phyloP scores from a whole-genome alignment of 2,888 invertebrate genomes.

The Hirtodrosophila cameraria region DNA sequence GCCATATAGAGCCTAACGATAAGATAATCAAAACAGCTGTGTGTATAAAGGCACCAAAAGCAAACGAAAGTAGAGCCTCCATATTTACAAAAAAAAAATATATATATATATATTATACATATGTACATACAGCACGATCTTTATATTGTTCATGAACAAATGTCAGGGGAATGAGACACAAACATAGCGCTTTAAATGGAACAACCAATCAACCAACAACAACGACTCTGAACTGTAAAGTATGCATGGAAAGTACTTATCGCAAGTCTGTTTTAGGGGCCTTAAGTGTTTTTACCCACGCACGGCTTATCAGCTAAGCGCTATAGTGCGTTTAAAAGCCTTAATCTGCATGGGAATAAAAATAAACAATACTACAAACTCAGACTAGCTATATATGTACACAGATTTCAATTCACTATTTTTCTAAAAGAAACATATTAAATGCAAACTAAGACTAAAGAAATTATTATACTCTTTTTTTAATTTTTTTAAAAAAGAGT shows the following conservation, averaged over 20 bases:
- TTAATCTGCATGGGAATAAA: conserved; percentile 11
- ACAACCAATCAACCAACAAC: conserved; percentile 6
- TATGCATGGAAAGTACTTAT: conserved; percentile 15
- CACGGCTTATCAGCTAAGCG: conserved; percentile 29
- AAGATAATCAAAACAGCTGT: conserved; percentile 75
- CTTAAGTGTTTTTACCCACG: conserved; percentile 21
- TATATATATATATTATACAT: conserved; percentile 8
- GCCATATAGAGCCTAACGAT: conserved; percentile 34
- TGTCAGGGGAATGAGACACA: conserved; percentile 24
- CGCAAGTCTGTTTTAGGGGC: conserved; percentile 21
- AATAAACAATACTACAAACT: conserved; percentile 14
- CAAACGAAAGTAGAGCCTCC: conserved; percentile 60
- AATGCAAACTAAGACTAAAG: no score
- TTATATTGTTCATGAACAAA: conserved; percentile 15
- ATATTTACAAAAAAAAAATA: conserved; percentile 2
- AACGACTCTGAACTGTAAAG: conserved; percentile 3
- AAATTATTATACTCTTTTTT: no score
- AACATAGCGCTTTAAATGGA: conserved; percentile 14
- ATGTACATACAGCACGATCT: conserved; percentile 5
- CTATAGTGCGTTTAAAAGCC: not conserved
- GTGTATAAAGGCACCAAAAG: conserved; percentile 54
- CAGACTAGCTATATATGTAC: no score
- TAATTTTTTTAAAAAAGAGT: no score
- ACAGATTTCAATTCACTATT: no score
- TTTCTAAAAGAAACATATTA: no score